Evolutionary conservation across 2,113 vertebrate species (phyloP), one percentile per base, ranked within the genome.

Genomic region (Saccopteryx leptura): DNA sequence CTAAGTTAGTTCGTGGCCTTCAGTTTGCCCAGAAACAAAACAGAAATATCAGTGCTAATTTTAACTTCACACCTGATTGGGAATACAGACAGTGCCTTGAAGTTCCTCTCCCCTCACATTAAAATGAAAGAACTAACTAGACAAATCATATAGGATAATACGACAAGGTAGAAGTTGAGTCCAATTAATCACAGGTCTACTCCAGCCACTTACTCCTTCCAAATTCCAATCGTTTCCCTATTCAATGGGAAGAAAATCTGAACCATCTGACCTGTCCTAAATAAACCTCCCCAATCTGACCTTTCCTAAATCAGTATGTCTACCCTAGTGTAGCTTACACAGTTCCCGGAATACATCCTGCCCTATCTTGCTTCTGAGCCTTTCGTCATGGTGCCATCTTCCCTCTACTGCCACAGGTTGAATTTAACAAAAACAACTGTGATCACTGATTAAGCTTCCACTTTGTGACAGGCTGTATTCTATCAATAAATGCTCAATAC

Each of bases 1-100:
- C 56, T 14, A 33, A 75, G 23, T 80, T 31, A 84, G 33, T 78
- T 33, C 19, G 33, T 1, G 24, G 61, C 23, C 81, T 87, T 78
- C 28, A 50, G 48, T 72, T 17, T 71, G 21, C 65, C 72, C 71
- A 66, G 54, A 39, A 28, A 52, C 84, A 50, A 89, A 61, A 50
- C 33, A 88, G 48, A 94, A 74, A 48, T 65, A 79, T 60, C 39
- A 82, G 33, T 39, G 80, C 56, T 90, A 71, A 87, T 85, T 92
- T 76, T 81, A 76, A 69, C 68, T 79, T 71, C 68, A 86, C 18
- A 65, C 60, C 54, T 80, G 52, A 86, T 50, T 82, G 18, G 39
- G 58, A 91, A 90, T 26, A 46, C 2, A 83, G 79, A 33, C 28
- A 89, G 52, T 15, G 21, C 18, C 33, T 95, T 85, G 28, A 85